Evolutionary conservation across 2,113 vertebrate genomes (phyloP).

Genomic region (Petromus typicus): DNA sequence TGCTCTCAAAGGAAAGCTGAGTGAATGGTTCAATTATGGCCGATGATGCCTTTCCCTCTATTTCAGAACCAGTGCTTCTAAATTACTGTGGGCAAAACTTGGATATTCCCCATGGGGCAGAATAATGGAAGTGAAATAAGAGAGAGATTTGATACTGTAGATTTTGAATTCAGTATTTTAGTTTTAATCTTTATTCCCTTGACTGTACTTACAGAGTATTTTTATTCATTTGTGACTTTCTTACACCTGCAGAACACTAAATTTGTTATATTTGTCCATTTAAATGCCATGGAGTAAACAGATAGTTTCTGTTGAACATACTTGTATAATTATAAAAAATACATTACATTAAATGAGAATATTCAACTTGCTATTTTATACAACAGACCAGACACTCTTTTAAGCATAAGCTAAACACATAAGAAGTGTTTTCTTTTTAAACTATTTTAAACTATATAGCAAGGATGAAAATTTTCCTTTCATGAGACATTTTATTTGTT

Average conservation of each 20-base stretch:
- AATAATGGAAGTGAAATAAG: conserved; percentile 54
- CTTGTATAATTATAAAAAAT: background rate
- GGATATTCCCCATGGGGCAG: conserved; percentile 54
- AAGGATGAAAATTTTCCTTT: background rate
- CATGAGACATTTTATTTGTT: background rate
- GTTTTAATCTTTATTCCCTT: conserved; percentile 60
- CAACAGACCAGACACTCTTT: background rate
- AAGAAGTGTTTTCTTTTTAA: background rate
- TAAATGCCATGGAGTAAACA: background rate
- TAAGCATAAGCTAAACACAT: background rate
- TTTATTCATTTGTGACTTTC: conserved; percentile 35
- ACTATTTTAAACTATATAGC: background rate
- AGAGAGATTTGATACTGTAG: conserved; percentile 26
- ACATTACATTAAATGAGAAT: background rate
- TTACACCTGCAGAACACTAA: background rate
- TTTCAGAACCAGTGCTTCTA: conserved; percentile 75
- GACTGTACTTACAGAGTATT: background rate
- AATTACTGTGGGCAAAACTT: conserved; percentile 80
- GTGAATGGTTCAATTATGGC: conserved; percentile 78
- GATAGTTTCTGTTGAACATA: background rate
- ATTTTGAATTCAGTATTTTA: conserved; percentile 65
- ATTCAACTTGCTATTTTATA: background rate
- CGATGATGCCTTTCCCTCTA: conserved; percentile 67
- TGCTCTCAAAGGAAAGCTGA: conserved; percentile 78
- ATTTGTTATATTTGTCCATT: background rate